Evolutionary conservation across 2,797 vertebrate genomes (phyloP).

Genomic region (Ctenopoma multispine): DNA sequence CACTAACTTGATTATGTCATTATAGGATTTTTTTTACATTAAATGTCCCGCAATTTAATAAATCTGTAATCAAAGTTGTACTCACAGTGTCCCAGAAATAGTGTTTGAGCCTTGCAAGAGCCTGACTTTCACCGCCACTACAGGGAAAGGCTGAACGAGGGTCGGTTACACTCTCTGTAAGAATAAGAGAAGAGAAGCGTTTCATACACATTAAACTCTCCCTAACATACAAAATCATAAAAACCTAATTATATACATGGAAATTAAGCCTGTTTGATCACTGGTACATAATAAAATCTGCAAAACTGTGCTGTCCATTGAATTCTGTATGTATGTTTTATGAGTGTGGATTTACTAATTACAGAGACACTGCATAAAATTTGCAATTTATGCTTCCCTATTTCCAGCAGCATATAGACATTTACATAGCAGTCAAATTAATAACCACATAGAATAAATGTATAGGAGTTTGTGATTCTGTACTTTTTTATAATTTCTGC

Average conservation of each 20-base stretch:
- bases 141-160: constrained; percentile 87
- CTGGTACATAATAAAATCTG: constrained; percentile 30
- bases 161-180: constrained; percentile 81
- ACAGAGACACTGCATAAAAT: no score
- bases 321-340: constrained; percentile 13
- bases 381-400: constrained; percentile 10
- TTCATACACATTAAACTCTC: constrained; percentile 35
- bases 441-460: constrained; percentile 26
- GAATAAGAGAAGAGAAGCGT: constrained; percentile 32
- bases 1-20: not conserved
- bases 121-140: constrained; percentile 86
- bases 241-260: constrained; percentile 41
- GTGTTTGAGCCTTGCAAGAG: constrained; percentile 85
- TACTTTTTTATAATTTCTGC: not conserved
- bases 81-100: constrained; percentile 91
- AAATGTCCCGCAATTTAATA: no score
- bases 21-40: not conserved
- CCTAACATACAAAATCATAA: constrained; percentile 34
- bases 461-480: not conserved
- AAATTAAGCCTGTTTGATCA: constrained; percentile 5
- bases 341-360: constrained; percentile 35
- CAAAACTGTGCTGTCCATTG: constrained; percentile 46
- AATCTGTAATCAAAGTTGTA: not conserved
- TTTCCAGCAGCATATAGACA: constrained; percentile 16
- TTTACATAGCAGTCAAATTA: constrained; percentile 13